Base-by-base conservation (phyloP, 1,140 invertebrate genomes). In the Dinothrombium tinctorium region DNA sequence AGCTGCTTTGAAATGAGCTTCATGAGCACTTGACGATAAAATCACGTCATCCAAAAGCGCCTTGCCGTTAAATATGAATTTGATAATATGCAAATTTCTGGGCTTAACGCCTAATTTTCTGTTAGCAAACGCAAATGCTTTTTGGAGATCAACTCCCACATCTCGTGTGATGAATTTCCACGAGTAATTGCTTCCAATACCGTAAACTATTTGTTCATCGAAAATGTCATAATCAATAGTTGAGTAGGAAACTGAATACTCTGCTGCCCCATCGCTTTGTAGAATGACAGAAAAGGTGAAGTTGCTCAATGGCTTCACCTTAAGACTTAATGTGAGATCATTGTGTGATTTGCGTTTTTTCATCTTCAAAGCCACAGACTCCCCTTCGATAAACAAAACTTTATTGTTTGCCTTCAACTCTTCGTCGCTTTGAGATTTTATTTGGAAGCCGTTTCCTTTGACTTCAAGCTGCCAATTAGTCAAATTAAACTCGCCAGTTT, bases 101-200 rank as follows among this genome's bases (percentile, higher is more conserved):
- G 31, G 24, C 53, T 81, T 79, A n/a, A 69, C 73, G 47, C 71
- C 66, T 58, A 77, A 76, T 36, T 67, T 67, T 53, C 71, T 71
- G 12, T 66, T 66, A 45, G 49, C 43, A 26, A 60, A 46, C 59
- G 69, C 51, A 71, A 72, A 45, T 68, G 84, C 68, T 62, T 95
- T 95, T 54, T 86, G 76, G 44, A 94, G 65, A 59, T 96, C 90
- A 35, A 89, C 73, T 38, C 79, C 67, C 17, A 95, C 59, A 54
- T 95, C 84, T 39, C 90, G 66, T 0, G 81, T 82, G 3, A 95
- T 54, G 48, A 69, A 68, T 33, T 69, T 69, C 84, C 86, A 92
- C 31, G 67, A 66, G 50, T 42, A 37, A 57, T 63, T 49, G 33
- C 53, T 53, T 12, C 82, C 81, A 40, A 94, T 69, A 4, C 83